phyloP scores from a whole-genome alignment of 2,888 invertebrate species.

The Glyphotaelius pellucidus region DNA sequence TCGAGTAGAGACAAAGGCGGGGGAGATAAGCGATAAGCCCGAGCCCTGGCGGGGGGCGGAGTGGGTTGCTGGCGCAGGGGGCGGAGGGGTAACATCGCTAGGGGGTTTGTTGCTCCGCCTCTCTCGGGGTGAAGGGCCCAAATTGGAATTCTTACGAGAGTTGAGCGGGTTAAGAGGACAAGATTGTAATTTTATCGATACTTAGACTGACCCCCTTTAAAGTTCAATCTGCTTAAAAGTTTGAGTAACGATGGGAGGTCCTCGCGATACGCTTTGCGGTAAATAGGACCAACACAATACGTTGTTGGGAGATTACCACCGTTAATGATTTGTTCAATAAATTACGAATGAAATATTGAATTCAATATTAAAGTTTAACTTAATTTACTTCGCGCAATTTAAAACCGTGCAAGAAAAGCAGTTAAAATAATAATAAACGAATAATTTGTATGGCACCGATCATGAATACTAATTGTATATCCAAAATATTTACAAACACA shows the following conservation, averaged over 20 bases:
- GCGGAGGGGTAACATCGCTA: not conserved
- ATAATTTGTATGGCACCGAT: too few species aligned
- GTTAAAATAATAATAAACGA: too few species aligned
- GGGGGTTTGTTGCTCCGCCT: not conserved
- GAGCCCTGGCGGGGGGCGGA: not conserved
- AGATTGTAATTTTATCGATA: not conserved
- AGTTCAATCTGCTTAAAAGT: conserved; percentile 4
- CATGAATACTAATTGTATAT: too few species aligned
- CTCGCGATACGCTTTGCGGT: not conserved
- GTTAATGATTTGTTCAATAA: not conserved
- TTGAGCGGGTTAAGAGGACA: conserved; percentile 5
- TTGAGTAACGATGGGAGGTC: not conserved
- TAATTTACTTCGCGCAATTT: not conserved
- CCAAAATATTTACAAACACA: too few species aligned
- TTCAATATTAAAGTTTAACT: not conserved
- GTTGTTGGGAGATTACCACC: not conserved
- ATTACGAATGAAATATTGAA: not conserved
- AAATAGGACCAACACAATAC: not conserved
- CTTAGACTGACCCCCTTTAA: not conserved
- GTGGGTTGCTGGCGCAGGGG: not conserved
- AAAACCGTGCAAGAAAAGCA: too few species aligned
- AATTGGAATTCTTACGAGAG: conserved; percentile 58
- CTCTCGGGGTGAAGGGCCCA: conserved; percentile 8
- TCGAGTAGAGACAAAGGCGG: conserved; percentile 48
- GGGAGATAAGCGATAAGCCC: conserved; percentile 35